Evolutionary conservation across 1,140 invertebrate genomes (phyloP), one percentile per base, ranked within the genome.

Genomic region (Penaeus chinensis): DNA sequence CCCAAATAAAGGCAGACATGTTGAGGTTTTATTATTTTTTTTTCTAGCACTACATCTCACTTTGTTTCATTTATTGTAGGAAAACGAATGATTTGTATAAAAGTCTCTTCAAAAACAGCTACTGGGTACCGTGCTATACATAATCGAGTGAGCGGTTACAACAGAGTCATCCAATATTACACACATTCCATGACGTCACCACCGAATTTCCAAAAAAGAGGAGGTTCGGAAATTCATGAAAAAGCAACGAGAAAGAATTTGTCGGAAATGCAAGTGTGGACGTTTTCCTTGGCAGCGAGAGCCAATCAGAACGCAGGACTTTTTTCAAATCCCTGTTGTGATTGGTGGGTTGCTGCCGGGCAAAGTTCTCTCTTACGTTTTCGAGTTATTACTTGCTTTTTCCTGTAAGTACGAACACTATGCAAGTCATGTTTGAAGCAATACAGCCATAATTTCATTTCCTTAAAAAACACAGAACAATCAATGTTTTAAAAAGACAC

Each of bases 51-150:
- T 87, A 87, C 71, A 74, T 82, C 85, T 87, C 85, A 82, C 85
- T 87, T 87, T 82, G 85, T 82, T 82, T 87, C 85, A 87, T 87
- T 87, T 87, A 87, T 87, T 82, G 85, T 87, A 87, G 85, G 85
- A 87, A 87, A 87, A 87, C 81, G 85, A 87, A 87, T 74, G 63
- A 76, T 85, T 87, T 82, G 85, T 87, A 87, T 87, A 87, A 87
- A 87, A 87, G 79, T 87, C 65, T 74, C 79, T 87, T 87, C 85
- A 87, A 87, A 87, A 87, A 87, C 85, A 87, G 74, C 85, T 87
- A 87, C 85, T 76, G 85, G 85, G 80, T 82, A 82, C 82, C 71
- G 85, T 87, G 85, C 85, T 87, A 87, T 87, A 87, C 85, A 87
- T 82, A 87, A 87, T 87, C 85, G 80, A 87, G 85, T 87, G 85